Evolutionary conservation across 2,888 invertebrate genomes (phyloP).

Genomic region (Campoplex capitator): DNA sequence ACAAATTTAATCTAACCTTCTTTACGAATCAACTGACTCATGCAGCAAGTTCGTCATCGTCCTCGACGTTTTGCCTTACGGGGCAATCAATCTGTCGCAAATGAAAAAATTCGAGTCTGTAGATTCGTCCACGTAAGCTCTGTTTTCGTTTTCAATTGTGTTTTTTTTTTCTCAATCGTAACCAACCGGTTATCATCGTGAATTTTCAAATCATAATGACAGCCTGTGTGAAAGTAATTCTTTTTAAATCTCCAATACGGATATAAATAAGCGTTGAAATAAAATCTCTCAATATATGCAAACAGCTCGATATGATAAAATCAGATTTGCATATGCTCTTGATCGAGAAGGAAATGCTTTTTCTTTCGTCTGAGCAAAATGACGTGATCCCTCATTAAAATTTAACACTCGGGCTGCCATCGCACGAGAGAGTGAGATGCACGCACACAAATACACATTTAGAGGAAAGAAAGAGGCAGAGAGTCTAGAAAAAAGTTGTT

Average conservation of each 20-base stretch:
- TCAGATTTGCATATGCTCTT: not conserved
- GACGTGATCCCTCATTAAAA: constrained; percentile 7
- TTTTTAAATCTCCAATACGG: not conserved
- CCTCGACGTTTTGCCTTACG: not conserved
- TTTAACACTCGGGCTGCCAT: not conserved
- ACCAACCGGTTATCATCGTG: not conserved
- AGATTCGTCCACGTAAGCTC: not conserved
- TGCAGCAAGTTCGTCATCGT: constrained; percentile 17
- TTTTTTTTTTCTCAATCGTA: not conserved
- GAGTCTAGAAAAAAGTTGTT: constrained; percentile 10
- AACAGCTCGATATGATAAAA: not conserved
- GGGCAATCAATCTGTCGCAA: not conserved
- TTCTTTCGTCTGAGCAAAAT: not conserved
- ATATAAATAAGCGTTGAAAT: not conserved
- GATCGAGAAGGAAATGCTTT: not conserved
- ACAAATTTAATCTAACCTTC: constrained; percentile 17
- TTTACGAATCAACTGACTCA: constrained; percentile 40
- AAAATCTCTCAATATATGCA: not conserved
- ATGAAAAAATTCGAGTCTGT: not conserved
- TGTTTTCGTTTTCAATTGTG: not conserved
- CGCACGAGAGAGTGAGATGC: not conserved
- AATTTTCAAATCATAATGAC: not conserved
- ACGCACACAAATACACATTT: too few species aligned
- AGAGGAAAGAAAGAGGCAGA: not conserved
- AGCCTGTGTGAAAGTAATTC: not conserved